Percentiles rank a stretch among this genome's conserved stretches.
phyloP scores from a whole-genome alignment of 2,888 invertebrate species.

The Tanaodytes sp. region DNA sequence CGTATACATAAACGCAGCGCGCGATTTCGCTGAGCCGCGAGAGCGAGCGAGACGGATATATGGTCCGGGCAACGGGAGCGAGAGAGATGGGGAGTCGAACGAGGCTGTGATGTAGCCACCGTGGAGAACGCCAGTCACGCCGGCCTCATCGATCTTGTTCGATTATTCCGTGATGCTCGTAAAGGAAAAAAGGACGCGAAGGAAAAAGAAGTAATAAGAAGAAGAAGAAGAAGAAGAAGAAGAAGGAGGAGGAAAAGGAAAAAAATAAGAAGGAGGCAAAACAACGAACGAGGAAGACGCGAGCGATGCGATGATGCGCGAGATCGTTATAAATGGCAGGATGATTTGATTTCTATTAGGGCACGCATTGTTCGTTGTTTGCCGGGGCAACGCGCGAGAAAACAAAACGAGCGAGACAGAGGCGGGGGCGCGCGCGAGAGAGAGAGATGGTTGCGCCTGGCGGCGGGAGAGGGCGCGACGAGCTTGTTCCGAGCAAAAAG shows the following conservation, averaged over 20 bases:
- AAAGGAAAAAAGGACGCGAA: conserved; percentile 65
- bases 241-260: conserved; percentile 7
- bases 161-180: conserved; percentile 72
- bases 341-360: conserved; percentile 72
- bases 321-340: conserved; percentile 65
- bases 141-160: conserved; percentile 73
- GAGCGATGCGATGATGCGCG: conserved; percentile 46
- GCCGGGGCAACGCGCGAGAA: conserved; percentile 57
- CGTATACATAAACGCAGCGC: conserved; percentile 27
- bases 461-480: conserved; percentile 15
- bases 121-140: conserved; percentile 66
- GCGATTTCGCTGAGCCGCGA: no score
- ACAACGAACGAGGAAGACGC: conserved; percentile 56
- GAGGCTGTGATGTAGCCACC: conserved; percentile 47
- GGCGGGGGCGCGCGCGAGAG: no score
- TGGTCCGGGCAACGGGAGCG: no score
- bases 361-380: conserved; percentile 66
- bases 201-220: no score
- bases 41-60: conserved; percentile 4
- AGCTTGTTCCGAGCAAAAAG: conserved; percentile 43
- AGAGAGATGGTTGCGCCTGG: no score
- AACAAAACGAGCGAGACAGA: conserved; percentile 19
- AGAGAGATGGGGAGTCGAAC: no score
- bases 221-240: conserved; percentile 3
- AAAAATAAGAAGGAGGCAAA: conserved; percentile 55